Evolutionary conservation across 2,888 invertebrate species (phyloP).

Genomic region (Erebia aethiops): DNA sequence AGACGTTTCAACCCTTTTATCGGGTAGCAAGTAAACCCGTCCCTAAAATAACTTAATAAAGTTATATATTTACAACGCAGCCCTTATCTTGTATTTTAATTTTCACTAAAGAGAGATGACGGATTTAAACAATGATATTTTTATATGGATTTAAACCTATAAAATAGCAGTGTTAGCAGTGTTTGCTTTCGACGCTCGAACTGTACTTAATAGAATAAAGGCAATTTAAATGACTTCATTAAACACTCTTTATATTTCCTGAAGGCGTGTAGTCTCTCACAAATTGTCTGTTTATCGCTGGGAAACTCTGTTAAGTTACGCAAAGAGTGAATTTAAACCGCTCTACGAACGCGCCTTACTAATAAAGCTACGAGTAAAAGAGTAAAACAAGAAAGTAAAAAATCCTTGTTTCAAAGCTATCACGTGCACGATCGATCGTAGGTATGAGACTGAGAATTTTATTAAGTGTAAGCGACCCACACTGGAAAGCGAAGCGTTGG

Average conservation of each 20-base stretch:
- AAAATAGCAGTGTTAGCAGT: slow-evolving; percentile 52
- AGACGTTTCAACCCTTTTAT: slow-evolving; percentile 60
- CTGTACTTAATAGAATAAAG: slow-evolving; percentile 42
- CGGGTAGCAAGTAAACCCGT: slow-evolving; percentile 59
- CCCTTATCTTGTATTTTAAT: slow-evolving; percentile 46
- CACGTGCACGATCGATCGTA: slow-evolving; percentile 18
- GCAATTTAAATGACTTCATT: slow-evolving; percentile 66
- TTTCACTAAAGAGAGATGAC: slow-evolving; percentile 48
- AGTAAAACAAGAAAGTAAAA: slow-evolving; percentile 67
- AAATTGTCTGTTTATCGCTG: slow-evolving; percentile 71
- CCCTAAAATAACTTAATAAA: slow-evolving; percentile 61
- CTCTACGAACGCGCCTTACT: slow-evolving; percentile 51
- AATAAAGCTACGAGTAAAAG: slow-evolving; percentile 53
- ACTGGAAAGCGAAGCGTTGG: too few species aligned
- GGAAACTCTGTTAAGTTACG: slow-evolving; percentile 51
- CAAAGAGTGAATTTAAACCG: slow-evolving; percentile 63
- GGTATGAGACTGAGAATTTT: too few species aligned
- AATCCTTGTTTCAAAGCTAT: slow-evolving; percentile 50
- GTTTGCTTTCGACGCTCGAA: slow-evolving; percentile 47
- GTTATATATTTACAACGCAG: slow-evolving; percentile 52
- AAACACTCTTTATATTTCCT: slow-evolving; percentile 59
- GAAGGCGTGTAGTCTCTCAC: slow-evolving; percentile 55
- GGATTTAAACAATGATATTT: slow-evolving; percentile 2
- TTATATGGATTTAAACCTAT: slow-evolving; percentile 46
- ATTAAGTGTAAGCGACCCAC: neutral